Evolutionary conservation across 2,888 invertebrate species (phyloP).

Genomic region (Drosophila barbarae): DNA sequence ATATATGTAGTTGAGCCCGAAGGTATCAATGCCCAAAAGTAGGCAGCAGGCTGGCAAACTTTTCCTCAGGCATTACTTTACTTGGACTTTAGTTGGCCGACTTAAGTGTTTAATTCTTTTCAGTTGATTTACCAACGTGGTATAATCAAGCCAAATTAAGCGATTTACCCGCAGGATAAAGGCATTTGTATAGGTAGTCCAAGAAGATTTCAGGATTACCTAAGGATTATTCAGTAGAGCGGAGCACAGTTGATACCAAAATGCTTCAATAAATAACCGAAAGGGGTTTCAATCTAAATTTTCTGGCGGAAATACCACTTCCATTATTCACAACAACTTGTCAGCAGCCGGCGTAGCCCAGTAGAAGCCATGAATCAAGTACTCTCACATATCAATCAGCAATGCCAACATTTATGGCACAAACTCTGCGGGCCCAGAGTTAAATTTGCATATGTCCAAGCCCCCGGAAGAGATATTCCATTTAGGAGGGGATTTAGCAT

Average conservation of each 20-base stretch:
- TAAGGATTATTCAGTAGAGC: neutral
- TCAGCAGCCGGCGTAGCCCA: neutral
- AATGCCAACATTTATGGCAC: conserved; percentile 27
- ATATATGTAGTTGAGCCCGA: conserved; percentile 27
- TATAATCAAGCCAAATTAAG: conserved; percentile 64
- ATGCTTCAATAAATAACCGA: neutral
- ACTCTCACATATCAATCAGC: conserved; percentile 28
- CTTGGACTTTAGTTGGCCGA: conserved; percentile 32
- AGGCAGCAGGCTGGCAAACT: conserved; percentile 44
- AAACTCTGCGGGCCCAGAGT: conserved; percentile 6
- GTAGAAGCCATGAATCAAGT: conserved; percentile 21
- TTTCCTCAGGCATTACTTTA: conserved; percentile 36
- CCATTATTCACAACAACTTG: conserved; percentile 1
- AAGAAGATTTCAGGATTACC: neutral
- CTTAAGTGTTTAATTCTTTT: conserved; percentile 58
- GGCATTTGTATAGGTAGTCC: conserved; percentile 21
- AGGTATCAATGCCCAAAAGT: conserved; percentile 57
- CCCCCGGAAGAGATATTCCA: conserved; percentile 34
- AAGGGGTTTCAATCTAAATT: neutral
- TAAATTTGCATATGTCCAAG: conserved; percentile 38
- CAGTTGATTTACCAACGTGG: conserved; percentile 27
- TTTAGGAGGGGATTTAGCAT: conserved; percentile 32
- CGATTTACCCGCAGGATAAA: conserved; percentile 49
- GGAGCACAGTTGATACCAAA: neutral
- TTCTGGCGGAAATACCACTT: neutral